Evolutionary conservation across 64 coral and sea anemone genomes (phyloP), one percentile per base, ranked within the genome.

Genomic region (Dendronephthya gigantea): DNA sequence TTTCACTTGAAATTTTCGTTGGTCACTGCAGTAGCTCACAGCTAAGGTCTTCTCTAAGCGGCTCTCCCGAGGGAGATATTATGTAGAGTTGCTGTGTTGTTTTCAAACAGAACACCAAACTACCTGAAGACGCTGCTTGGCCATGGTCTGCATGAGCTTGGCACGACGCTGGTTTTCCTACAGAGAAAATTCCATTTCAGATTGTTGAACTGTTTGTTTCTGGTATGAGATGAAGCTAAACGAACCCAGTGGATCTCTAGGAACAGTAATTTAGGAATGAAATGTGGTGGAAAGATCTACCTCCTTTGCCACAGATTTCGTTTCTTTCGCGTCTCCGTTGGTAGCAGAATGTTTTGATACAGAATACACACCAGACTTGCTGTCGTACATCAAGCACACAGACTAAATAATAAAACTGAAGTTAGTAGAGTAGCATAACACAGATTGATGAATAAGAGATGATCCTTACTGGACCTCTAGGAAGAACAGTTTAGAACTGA

Each of bases 91-190:
- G 4, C 11, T 6, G 41, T 45, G 11, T 45, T 45, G 11, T 45
- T 45, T 45, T 45, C 41, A 45, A 4, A 45, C 41, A 45, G 41
- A 45, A 45, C 11, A 4, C 41, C 41, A 45, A 45, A 4, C 85
- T 91, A 91, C 95, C 92, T 98, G 90, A 31, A 98, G 49, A 59
- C 90, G 83, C 35, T 93, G 95, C 34, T 98, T 89, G 4, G 95
- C 95, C 95, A 98, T 98, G 19, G 89, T 89, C 81, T 98, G 93
- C 95, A 98, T 98, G 30, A 98, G 59, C 82, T 90, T 87, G 17
- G 94, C 82, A 66, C 94, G 88, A 50, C 91, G 86, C 50, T 85
- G 82, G 14, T 83, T 56, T 51, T 49, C 49, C 84, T 83, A 45
- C 59, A 84, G 25, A 35, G 28, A 38, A 89, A 36, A 83, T 45